phyloP scores from a whole-genome alignment of 92 coral and sea anemone genomes.

The Ricordea florida region DNA sequence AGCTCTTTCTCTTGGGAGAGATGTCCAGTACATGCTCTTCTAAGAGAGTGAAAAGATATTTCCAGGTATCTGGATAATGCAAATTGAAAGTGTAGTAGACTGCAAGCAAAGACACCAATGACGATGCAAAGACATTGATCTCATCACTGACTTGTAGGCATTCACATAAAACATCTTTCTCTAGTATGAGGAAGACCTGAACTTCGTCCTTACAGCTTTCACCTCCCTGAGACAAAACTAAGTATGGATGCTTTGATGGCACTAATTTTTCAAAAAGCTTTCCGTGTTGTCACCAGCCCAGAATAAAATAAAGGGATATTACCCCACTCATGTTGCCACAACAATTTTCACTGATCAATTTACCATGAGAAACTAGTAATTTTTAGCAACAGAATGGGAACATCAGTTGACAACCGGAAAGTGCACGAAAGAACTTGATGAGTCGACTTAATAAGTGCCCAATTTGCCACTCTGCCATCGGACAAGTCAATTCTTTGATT shows the following conservation, averaged over 20 bases:
- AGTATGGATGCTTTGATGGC: not conserved
- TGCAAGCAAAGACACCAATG: constrained; percentile 7
- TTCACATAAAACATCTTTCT: constrained; percentile 15
- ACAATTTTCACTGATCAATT: constrained; percentile 11
- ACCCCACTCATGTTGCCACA: not conserved
- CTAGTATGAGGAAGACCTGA: not conserved
- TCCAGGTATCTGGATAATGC: constrained; percentile 7
- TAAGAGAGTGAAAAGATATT: not conserved
- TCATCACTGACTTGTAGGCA: constrained; percentile 7
- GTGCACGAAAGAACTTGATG: too few species aligned
- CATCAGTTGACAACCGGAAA: too few species aligned
- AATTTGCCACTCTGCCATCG: too few species aligned
- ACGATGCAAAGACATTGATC: not conserved
- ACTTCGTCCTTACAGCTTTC: not conserved
- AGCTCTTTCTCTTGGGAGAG: not conserved
- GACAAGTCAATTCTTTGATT: too few species aligned
- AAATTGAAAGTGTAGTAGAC: constrained; percentile 4
- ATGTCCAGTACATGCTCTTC: constrained; percentile 8
- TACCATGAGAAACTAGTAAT: not conserved
- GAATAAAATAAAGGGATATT: not conserved
- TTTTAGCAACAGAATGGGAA: not conserved
- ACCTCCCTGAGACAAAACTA: not conserved
- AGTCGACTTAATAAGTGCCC: too few species aligned
- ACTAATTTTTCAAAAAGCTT: not conserved
- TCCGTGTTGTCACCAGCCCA: constrained; percentile 21